phyloP scores from a whole-genome alignment of 2,888 invertebrate genomes.

The Cactoblastis cactorum region DNA sequence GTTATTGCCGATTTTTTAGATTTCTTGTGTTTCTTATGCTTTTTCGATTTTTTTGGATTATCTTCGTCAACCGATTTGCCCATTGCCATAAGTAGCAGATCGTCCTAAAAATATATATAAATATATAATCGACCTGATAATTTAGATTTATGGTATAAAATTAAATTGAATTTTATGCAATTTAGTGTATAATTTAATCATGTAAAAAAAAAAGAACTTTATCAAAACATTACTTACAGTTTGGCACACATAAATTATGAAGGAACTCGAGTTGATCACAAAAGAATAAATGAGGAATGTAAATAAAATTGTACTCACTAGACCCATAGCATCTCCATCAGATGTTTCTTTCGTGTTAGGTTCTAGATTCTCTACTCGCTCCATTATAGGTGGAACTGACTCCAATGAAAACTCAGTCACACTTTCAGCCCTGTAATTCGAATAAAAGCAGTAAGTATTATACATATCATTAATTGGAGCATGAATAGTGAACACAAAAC shows the following conservation, averaged over 20 bases:
- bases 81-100: slow-evolving; percentile 60
- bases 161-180: too few relatives aligned
- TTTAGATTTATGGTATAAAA: too few relatives aligned
- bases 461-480: too few relatives aligned
- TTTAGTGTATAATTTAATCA: too few relatives aligned
- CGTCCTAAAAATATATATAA: slow-evolving; percentile 45
- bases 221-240: too few relatives aligned
- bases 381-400: slow-evolving; percentile 63
- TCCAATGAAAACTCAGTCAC: slow-evolving; percentile 63
- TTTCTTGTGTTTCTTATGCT: slow-evolving; percentile 70
- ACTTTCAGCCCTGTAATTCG: slow-evolving; percentile 42
- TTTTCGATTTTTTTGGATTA: slow-evolving; percentile 50
- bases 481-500: too few relatives aligned
- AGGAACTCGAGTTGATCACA: too few relatives aligned
- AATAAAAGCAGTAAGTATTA: neutral
- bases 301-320: slow-evolving; percentile 39
- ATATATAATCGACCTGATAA: too few relatives aligned
- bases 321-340: slow-evolving; percentile 39
- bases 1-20: slow-evolving; percentile 69
- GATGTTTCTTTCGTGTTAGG: slow-evolving; percentile 19
- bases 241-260: too few relatives aligned
- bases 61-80: slow-evolving; percentile 42
- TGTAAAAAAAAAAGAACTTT: too few relatives aligned
- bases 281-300: too few relatives aligned
- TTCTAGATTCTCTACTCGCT: slow-evolving; percentile 50